These are phyloP conservation scores for Dolichallabes microphthalmus DNA, from an alignment of 2,113 vertebrate genomes.

Conservation along the genomic window DNA sequence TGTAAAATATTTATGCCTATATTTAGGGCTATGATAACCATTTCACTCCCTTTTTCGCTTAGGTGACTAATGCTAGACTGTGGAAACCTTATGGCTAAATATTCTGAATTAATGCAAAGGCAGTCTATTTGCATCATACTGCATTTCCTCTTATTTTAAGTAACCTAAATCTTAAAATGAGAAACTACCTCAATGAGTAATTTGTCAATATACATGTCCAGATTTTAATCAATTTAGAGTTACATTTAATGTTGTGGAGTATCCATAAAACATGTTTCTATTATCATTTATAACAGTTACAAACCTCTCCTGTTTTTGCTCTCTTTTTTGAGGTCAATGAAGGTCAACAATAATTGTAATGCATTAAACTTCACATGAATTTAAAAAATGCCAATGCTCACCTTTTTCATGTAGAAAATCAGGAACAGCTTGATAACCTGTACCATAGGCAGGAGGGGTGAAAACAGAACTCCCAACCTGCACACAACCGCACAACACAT, in stretches of 20 bases:
- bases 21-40: background rate
- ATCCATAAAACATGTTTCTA: background rate
- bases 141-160: background rate
- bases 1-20: too few relatives aligned
- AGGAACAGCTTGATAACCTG: conserved; percentile 85
- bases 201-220: background rate
- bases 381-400: conserved; percentile 50
- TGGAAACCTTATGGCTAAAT: background rate
- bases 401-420: conserved; percentile 91
- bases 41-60: background rate
- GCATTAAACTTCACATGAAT: background rate
- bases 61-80: background rate
- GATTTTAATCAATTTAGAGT: background rate
- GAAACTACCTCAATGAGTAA: background rate
- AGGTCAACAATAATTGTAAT: background rate
- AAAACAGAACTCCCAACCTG: conserved; percentile 87
- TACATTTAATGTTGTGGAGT: background rate
- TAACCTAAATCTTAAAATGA: background rate
- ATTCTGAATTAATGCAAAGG: background rate
- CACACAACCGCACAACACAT: conserved; percentile 34
- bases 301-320: background rate
- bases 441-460: conserved; percentile 79
- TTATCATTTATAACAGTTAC: background rate
- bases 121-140: background rate
- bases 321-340: too few relatives aligned